Percentiles rank a stretch among this genome's conserved stretches.
These are phyloP conservation scores for Lipotes vexillifer DNA, from an alignment of 2,113 vertebrate species.

Conservation along the genomic window DNA sequence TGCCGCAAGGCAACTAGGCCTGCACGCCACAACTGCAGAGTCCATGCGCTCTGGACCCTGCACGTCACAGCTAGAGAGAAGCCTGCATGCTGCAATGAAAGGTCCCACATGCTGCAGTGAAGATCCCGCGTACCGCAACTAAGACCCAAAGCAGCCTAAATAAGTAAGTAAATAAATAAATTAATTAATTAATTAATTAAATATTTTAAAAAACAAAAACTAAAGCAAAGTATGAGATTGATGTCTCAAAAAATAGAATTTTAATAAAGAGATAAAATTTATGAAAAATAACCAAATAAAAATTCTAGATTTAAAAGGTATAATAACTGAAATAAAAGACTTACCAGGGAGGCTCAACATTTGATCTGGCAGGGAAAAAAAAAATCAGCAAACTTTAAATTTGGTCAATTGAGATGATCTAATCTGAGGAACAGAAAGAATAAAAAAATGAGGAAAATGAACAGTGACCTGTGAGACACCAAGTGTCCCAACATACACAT, in stretches of 20 bases:
- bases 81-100: no score
- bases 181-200: no score
- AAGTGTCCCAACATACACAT: neutral
- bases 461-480: neutral
- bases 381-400: neutral
- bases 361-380: neutral
- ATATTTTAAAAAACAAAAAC: neutral
- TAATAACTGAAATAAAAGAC: neutral
- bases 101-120: no score
- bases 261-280: neutral
- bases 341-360: neutral
- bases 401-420: neutral
- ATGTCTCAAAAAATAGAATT: neutral
- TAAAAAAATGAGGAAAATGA: neutral
- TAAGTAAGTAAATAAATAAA: no score
- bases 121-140: no score
- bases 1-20: no score
- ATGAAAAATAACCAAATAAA: neutral
- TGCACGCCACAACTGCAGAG: no score
- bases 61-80: no score
- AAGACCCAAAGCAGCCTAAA: no score
- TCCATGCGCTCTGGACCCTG: no score
- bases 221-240: neutral
- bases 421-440: neutral
- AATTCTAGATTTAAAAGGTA: neutral